Base-by-base conservation (phyloP, 2,797 vertebrate genomes). In the Aratinga solstitialis region DNA sequence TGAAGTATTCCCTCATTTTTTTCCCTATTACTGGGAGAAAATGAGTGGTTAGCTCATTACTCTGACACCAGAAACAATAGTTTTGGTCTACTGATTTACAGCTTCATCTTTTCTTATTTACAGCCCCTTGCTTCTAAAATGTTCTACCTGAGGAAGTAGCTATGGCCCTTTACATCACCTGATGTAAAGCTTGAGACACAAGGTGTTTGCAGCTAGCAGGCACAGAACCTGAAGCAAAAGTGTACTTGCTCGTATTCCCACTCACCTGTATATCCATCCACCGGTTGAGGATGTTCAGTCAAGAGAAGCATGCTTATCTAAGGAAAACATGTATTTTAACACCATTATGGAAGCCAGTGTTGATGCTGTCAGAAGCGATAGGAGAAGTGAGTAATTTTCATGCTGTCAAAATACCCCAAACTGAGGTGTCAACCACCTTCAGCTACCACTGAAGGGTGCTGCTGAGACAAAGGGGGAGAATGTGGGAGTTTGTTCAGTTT, bases 401-500 rank as follows among this genome's bases (percentile, higher is more conserved):
- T 43, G 87, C 71, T 87, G 76, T 89, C 93, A 95, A 90, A 91
- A 84, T 78, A 8, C 45, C 84, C 82, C 22, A 75, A 96, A 87
- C 48, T 1, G 2, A 86, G 71, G 45, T 10, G 69, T 43, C 67
- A 94, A 87, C 73, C 61, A 75, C 58, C 54, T 36, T 59, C 43
- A 93, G 59, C 63, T 90, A 74, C 67, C 32, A 5, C n/a, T 32
- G 27, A 93, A 94, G 81, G 29, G 17, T 94, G 62, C 56, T 79
- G 65, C 85, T 85, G 83, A 95, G 75, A 86, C n/a, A 65, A 90
- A 93, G 85, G 81, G 74, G 84, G 90, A 91, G 84, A 85, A 79
- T 5, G 97, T 96, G 96, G 95, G 94, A 94, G 94, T 94, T 92
- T 75, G 94, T 98, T 98, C 98, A 94, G 97, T 97, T 97, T 97